Percentiles rank a stretch among this genome's conserved stretches.
These are phyloP conservation scores for Ovis aries DNA, from an alignment of 2,113 vertebrate species.

Conservation along the genomic window ARS-UI_Ramb_v3.0 NC_056077.1:41648001-41648500, in stretches of 20 bases:
- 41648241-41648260: neutral
- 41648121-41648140: neutral
- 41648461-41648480: too few relatives aligned
- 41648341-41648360: fast-evolving
- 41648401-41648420: too few relatives aligned
- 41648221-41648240: too few relatives aligned
- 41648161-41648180: neutral
- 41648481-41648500: neutral
- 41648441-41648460: neutral
- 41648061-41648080: fast-evolving
- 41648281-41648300: fast-evolving
- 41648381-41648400: neutral
- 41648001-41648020: neutral
- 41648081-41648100: fast-evolving
- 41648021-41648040: neutral
- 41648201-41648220: too few relatives aligned
- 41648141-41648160: fast-evolving
- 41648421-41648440: fast-evolving
- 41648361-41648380: neutral
- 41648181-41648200: neutral
- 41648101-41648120: neutral
- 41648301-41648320: neutral
- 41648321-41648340: too few relatives aligned
- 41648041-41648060: neutral
- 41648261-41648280: neutral